Base-by-base conservation (phyloP, 2,113 vertebrate species). In the Argyrosomus japonicus region DNA sequence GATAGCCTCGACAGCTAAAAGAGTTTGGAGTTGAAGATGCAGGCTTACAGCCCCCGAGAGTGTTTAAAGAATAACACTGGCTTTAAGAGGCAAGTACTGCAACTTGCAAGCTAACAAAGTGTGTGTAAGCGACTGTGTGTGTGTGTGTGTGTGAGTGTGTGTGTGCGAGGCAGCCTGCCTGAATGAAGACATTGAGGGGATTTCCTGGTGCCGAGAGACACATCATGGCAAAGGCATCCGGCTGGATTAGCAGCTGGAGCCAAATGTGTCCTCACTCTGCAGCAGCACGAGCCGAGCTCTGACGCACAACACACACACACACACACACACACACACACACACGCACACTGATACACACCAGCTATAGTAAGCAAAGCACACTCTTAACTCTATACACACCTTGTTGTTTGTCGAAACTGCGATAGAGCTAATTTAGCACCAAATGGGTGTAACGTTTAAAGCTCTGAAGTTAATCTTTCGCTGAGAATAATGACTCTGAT, bases 201-300 rank as follows among this genome's bases (percentile, higher is more conserved):
- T 95, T 95, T 94, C 93, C 94, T 92, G 81, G 87, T 88, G 92
- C 92, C 6, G 84, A 89, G 88, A 92, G 85, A 93, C 84, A 90
- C 94, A 94, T 95, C 94, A 95, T 88, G 82, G 87, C 91, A 90
- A 93, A 95, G 92, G 93, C 91, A 94, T 95, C 87, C 90, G 71
- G 91, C 83, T 53, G 92, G 81, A 91, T 88, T 84, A 93, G 90
- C 87, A 90, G 90, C 87, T 81, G 79, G 82, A 87, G 91, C 90
- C 92, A 91, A 93, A 86, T 7, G 75, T 89, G 91, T 84, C 84
- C 87, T 83, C 88, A 84, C 77, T 85, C 81, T 72, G 72, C 83
- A 81, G 71, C 77, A 75, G 79, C 68, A 56, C 14, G 7, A 69
- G 58, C 75, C 19, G 36, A 77, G 75, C 82, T 86, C 73, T 85